Evolutionary conservation across 1,140 invertebrate genomes (phyloP).

Genomic region (Penaeus indicus): DNA sequence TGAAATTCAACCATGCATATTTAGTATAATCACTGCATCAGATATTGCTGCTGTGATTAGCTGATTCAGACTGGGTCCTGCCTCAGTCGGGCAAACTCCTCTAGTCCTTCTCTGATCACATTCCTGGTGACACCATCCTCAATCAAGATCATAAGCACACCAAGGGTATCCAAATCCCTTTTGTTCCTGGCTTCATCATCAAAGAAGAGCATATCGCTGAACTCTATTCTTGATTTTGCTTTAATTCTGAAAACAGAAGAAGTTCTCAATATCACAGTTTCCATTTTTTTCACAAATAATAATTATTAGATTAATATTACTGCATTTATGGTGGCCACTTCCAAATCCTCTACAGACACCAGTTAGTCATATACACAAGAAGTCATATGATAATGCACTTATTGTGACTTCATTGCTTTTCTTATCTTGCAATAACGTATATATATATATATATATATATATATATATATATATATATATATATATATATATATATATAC

Average conservation of each 20-base stretch:
- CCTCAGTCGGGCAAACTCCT: conserved; percentile 68
- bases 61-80: neutral
- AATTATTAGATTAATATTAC: neutral
- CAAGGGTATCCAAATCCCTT: conserved; percentile 73
- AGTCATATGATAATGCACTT: neutral
- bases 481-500: no score
- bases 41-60: no score
- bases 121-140: conserved; percentile 71
- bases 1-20: no score
- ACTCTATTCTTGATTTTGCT: conserved; percentile 73
- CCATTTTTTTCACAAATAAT: neutral
- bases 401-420: neutral
- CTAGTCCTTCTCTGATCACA: conserved; percentile 73
- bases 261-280: conserved; percentile 4
- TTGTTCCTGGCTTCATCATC: conserved; percentile 80
- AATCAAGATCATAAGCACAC: conserved; percentile 75
- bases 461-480: no score
- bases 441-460: conserved; percentile 29
- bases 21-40: no score
- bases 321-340: no score
- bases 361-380: neutral
- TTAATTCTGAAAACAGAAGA: conserved; percentile 74
- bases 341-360: no score
- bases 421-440: neutral
- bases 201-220: conserved; percentile 81